phyloP scores from a whole-genome alignment of 1,140 invertebrate genomes.

The Proales similis region DNA sequence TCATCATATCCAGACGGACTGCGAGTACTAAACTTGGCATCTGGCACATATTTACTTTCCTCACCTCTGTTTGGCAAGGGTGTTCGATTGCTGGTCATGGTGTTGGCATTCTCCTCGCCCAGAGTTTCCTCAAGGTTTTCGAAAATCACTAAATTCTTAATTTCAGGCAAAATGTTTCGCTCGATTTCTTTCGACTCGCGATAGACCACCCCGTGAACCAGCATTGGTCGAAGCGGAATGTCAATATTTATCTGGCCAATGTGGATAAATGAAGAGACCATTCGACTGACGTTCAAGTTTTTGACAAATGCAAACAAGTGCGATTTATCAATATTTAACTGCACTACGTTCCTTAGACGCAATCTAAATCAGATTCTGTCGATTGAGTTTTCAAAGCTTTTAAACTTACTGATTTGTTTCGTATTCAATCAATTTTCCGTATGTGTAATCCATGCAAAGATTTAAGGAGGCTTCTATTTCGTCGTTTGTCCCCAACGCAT shows the following conservation, averaged over 20 bases:
- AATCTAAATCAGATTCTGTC: constrained; percentile 10
- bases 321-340: constrained; percentile 81
- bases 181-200: constrained; percentile 76
- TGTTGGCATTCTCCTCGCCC: constrained; percentile 7
- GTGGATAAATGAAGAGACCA: constrained; percentile 66
- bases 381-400: background rate
- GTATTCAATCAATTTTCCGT: constrained; percentile 21
- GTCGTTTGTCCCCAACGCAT: too few species aligned
- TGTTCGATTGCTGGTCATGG: background rate
- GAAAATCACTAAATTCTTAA: constrained; percentile 38
- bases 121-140: constrained; percentile 22
- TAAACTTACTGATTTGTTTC: constrained; percentile 37
- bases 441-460: constrained; percentile 31
- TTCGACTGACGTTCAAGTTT: constrained; percentile 41
- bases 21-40: too few species aligned
- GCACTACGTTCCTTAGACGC: constrained; percentile 72
- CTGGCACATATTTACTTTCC: too few species aligned
- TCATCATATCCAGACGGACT: too few species aligned
- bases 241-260: constrained; percentile 81
- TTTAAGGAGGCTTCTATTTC: constrained; percentile 27
- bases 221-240: constrained; percentile 91
- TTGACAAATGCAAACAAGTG: constrained; percentile 68
- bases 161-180: constrained; percentile 52
- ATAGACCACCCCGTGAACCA: constrained; percentile 91
- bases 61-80: too few species aligned